Evolutionary conservation across 2,888 invertebrate genomes (phyloP), one percentile per base, ranked within the genome.

Genomic region (Zaprionus obscuricornis): DNA sequence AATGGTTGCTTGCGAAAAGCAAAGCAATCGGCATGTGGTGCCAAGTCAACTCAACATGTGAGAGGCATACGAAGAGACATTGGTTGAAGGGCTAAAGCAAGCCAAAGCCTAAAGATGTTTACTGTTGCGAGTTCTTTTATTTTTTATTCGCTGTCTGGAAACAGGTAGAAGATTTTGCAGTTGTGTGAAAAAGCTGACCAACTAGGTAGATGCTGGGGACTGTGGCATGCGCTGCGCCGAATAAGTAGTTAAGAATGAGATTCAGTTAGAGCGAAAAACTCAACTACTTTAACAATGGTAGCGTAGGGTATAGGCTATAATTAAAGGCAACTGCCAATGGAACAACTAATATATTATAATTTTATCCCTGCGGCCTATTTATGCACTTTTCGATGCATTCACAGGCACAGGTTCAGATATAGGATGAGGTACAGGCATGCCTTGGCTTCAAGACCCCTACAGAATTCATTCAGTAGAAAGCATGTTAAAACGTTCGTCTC

Each of bases 311-410:
- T 40, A 20, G 8, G 6, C 47, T 57, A 66, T 78, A 72, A 72
- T 74, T 72, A 73, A 72, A 84, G 64, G 60, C 63, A 78, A 76
- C 79, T 85, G 85, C 82, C 88, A 85, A 84, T 86, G 79, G 74
- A 85, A 75, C 73, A 82, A 84, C 84, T 86, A 86, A 52, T 70
- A 52, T 42, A 87, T 88, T 85, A 84, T 87, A 85, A 88, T 85
- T 81, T 82, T 77, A 84, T 74, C 62, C 77, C 69, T 75, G 66
- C 74, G 78, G 81, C 81, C 68, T 75, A 85, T 83, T 85, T 72
- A 78, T 66, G 69, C 66, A 65, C 17, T 54, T 46, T 43, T 46
- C 39, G 45, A 39, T 62, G 49, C 17, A 31, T n/a, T n/a, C n/a
- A n/a, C n/a, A n/a, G n/a, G n/a, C n/a, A n/a, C n/a, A n/a, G n/a